A percentile compares a stretch with the other conserved stretches of the same genome.
These are phyloP conservation scores for Oryctolagus cuniculus DNA, from an alignment of 2,113 vertebrate genomes.

Conservation along the genomic window mOryCun1.1 NC_091450.1:46864501-46865000, in stretches of 20 bases:
- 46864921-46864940: no score
- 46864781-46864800: not conserved
- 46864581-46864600: not conserved
- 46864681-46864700: not conserved
- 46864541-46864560: constrained; percentile 38
- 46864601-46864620: constrained; percentile 4
- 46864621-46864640: constrained; percentile 12
- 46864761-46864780: not conserved
- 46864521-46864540: constrained; percentile 25
- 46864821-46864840: not conserved
- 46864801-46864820: not conserved
- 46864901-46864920: not conserved
- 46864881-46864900: not conserved
- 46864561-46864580: not conserved
- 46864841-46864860: not conserved
- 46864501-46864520: constrained; percentile 44
- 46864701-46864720: not conserved
- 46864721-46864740: no score
- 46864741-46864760: not conserved
- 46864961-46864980: no score
- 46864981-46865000: no score
- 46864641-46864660: not conserved
- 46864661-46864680: not conserved
- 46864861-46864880: not conserved
- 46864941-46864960: no score